These are phyloP conservation scores for Ia io DNA, from an alignment of 2,113 vertebrate genomes.

Conservation along the genomic window DNA sequence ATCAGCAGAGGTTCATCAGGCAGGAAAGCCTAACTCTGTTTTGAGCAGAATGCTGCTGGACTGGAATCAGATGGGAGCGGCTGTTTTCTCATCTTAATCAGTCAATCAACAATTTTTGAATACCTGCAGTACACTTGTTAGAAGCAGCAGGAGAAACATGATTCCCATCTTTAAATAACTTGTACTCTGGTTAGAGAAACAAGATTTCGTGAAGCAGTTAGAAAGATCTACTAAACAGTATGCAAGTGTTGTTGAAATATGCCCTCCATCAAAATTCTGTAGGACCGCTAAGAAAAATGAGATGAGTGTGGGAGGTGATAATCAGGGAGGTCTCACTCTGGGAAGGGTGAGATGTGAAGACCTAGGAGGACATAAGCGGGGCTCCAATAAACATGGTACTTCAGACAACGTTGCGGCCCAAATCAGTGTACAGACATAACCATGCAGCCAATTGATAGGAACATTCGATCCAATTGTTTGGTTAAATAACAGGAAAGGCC, in stretches of 20 bases:
- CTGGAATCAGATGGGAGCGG: neutral
- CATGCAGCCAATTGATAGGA: neutral
- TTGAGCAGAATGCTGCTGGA: neutral
- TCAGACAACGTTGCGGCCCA: neutral
- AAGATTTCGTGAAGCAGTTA: neutral
- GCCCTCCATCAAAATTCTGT: neutral
- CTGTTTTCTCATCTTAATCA: conserved; percentile 14
- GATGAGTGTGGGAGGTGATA: neutral
- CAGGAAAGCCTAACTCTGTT: neutral
- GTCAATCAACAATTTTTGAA: conserved; percentile 39
- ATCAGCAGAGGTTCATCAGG: neutral
- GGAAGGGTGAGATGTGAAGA: neutral
- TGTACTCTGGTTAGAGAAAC: conserved; percentile 10
- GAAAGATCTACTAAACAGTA: neutral
- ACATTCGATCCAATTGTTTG: conserved; percentile 6
- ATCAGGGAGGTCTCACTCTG: neutral
- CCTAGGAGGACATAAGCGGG: neutral
- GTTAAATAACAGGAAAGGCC: conserved; percentile 24
- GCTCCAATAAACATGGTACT: neutral
- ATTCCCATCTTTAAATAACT: conserved; percentile 29
- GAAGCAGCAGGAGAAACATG: neutral
- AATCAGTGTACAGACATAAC: neutral
- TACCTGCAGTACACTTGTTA: neutral
- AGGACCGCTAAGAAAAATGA: neutral
- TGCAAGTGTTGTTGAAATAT: neutral